Conservation (phyloP, 1,140 invertebrate species). For the Hirudo medicinalis region DNA sequence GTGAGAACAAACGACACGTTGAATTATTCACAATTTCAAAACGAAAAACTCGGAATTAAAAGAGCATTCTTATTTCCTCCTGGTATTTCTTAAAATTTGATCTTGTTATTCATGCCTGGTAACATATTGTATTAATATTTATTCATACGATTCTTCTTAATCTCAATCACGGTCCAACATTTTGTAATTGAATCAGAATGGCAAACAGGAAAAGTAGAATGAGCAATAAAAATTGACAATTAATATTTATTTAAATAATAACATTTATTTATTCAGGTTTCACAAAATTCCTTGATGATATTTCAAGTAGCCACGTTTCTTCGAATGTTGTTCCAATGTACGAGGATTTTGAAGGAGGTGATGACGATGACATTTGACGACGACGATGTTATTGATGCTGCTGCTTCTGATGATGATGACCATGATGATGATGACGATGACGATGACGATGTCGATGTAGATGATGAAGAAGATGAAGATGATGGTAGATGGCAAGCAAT, state of each 20-base stretch:
- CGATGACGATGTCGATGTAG: not conserved
- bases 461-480: not conserved
- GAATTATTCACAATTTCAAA: not conserved
- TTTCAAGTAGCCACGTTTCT: not conserved
- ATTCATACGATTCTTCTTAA: too few relatives aligned
- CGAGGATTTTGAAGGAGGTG: conserved; percentile 8
- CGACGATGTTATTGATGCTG: not conserved
- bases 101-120: not conserved
- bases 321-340: conserved; percentile 14
- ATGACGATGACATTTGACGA: not conserved
- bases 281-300: not conserved
- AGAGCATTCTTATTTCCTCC: not conserved
- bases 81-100: not conserved
- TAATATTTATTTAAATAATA: not conserved
- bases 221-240: too few relatives aligned
- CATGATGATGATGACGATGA: not conserved
- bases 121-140: not conserved
- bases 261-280: not conserved
- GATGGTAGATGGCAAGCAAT: too few relatives aligned
- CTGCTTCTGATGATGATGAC: not conserved
- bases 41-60: not conserved
- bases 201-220: too few relatives aligned
- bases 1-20: not conserved
- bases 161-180: too few relatives aligned
- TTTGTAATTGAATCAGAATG: too few relatives aligned